phyloP scores from a whole-genome alignment of 2,888 invertebrate genomes.

The Anarsia innoxiella region DNA sequence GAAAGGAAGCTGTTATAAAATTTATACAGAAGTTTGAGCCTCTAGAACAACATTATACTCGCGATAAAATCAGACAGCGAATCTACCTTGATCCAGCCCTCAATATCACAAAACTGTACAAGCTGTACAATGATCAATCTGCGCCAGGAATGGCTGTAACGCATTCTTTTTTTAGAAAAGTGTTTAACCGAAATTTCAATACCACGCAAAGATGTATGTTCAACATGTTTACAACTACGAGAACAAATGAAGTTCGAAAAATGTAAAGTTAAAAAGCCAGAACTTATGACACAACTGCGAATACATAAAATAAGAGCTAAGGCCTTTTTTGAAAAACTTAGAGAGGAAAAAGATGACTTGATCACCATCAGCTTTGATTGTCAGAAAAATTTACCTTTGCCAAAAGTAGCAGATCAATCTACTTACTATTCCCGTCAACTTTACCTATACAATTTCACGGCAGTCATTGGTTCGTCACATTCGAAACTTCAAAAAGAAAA shows the following conservation, averaged over 20 bases:
- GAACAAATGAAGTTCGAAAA: conserved; percentile 9
- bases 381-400: conserved; percentile 3
- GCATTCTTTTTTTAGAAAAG: conserved; percentile 12
- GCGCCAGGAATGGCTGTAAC: conserved; percentile 6
- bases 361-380: conserved; percentile 7
- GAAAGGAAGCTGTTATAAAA: conserved; percentile 12
- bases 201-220: conserved; percentile 13
- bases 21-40: conserved; percentile 13
- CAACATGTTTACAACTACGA: conserved; percentile 8
- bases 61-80: conserved; percentile 10
- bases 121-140: conserved; percentile 12
- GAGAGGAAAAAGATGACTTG: conserved; percentile 1
- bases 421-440: conserved; percentile 20
- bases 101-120: conserved; percentile 10
- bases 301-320: conserved; percentile 13
- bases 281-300: conserved; percentile 6
- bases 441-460: conserved; percentile 31
- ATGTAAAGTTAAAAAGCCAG: not conserved
- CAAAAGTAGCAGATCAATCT: conserved; percentile 1
- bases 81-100: conserved; percentile 7
- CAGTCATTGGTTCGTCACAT: conserved; percentile 22
- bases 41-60: conserved; percentile 13
- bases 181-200: conserved; percentile 13
- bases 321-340: conserved; percentile 7
- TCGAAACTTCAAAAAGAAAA: conserved; percentile 15